Conservation (phyloP, 2,888 invertebrate genomes). For the Caenorhabditis imperialis region DNA sequence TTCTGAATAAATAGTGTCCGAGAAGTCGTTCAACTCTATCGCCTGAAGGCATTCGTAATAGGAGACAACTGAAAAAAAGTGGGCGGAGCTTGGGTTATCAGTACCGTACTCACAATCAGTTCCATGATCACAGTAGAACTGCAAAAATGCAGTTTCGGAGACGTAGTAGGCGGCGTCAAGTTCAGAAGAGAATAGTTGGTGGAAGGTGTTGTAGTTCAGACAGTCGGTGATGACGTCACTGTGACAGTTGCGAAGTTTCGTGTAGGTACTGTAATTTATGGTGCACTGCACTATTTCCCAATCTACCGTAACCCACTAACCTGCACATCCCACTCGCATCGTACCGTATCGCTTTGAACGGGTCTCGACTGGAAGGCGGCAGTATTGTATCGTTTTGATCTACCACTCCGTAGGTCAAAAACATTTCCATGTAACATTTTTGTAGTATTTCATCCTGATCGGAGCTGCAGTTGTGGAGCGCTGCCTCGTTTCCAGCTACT, state of each 20-base stretch:
- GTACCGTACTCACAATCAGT: conserved; percentile 29
- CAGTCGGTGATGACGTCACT: conserved; percentile 34
- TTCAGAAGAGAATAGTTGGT: conserved; percentile 28
- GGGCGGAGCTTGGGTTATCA: no score
- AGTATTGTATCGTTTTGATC: conserved; percentile 9
- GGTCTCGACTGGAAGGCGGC: conserved; percentile 25
- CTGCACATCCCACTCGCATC: conserved; percentile 46
- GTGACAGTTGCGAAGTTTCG: conserved; percentile 30
- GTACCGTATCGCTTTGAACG: conserved; percentile 25
- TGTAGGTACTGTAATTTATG: conserved; percentile 38
- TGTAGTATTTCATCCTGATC: conserved; percentile 39
- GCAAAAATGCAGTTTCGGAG: conserved; percentile 40
- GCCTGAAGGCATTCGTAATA: conserved; percentile 45
- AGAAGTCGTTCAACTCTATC: conserved; percentile 33
- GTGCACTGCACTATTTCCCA: no score
- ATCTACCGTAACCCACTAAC: no score
- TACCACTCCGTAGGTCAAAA: conserved; percentile 19
- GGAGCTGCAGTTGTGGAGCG: conserved; percentile 36
- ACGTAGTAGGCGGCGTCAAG: conserved; percentile 43
- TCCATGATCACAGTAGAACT: conserved; percentile 47
- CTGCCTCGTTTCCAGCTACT: conserved; percentile 42
- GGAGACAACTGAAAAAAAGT: conserved; percentile 42
- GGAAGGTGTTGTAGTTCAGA: conserved; percentile 50
- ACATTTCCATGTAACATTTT: conserved; percentile 41
- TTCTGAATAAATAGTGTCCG: conserved; percentile 43